phyloP scores from a whole-genome alignment of 2,888 invertebrate species.

The Cremastobaeus sp. region DNA sequence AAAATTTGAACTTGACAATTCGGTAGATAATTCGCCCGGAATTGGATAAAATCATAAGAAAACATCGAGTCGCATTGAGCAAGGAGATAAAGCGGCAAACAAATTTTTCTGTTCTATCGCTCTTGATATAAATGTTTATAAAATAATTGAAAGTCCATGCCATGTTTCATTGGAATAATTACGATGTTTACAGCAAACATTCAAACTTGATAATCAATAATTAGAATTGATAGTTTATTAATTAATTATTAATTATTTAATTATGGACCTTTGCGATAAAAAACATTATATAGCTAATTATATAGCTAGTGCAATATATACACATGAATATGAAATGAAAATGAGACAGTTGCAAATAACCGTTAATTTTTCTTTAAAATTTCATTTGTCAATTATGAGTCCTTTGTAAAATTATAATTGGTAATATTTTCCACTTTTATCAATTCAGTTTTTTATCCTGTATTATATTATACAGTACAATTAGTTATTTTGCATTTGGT shows the following conservation, averaged over 20 bases:
- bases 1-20: conserved; percentile 35
- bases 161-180: conserved; percentile 1
- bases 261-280: background rate
- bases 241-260: background rate
- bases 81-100: conserved; percentile 28
- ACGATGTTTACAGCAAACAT: conserved; percentile 1
- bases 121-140: conserved; percentile 7
- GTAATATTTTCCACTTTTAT: too few relatives aligned
- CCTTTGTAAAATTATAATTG: too few relatives aligned
- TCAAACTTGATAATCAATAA: background rate
- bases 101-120: conserved; percentile 18
- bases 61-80: conserved; percentile 29
- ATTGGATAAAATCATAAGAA: conserved; percentile 16
- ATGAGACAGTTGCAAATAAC: too few relatives aligned
- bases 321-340: too few relatives aligned
- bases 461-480: too few relatives aligned
- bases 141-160: background rate
- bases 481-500: too few relatives aligned
- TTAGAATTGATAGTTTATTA: background rate
- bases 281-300: background rate
- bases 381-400: too few relatives aligned
- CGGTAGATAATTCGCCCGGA: conserved; percentile 19
- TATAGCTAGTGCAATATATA: too few relatives aligned
- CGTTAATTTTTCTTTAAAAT: too few relatives aligned
- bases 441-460: too few relatives aligned